Conservation (phyloP, 2,888 invertebrate species). For the Melikaiella ostensackeni region DNA sequence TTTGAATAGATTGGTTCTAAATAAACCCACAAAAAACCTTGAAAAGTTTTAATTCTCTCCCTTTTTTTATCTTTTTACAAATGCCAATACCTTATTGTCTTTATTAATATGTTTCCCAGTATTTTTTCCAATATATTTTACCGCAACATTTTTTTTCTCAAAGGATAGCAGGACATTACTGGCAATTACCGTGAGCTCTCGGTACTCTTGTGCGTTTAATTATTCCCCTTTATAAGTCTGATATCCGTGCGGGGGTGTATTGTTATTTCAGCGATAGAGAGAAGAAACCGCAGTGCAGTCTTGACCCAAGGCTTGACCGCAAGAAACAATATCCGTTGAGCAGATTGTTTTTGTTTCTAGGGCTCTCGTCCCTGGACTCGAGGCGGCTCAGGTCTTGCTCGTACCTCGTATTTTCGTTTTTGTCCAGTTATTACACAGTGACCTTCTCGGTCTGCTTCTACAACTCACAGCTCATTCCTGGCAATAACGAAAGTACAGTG, state of each 20-base stretch:
- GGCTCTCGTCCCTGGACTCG: slow-evolving; percentile 28
- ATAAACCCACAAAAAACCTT: too few species aligned
- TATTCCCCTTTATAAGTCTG: slow-evolving; percentile 17
- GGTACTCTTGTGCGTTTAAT: slow-evolving; percentile 21
- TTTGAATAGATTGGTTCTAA: too few species aligned
- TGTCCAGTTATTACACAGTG: slow-evolving; percentile 38
- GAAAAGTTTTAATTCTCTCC: too few species aligned
- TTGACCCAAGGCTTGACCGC: slow-evolving; percentile 39
- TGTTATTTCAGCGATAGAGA: slow-evolving; percentile 19
- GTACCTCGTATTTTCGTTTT: slow-evolving; percentile 37
- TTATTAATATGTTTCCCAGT: too few species aligned
- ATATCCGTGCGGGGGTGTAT: slow-evolving; percentile 37
- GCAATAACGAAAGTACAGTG: slow-evolving; percentile 22
- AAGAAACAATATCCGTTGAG: slow-evolving; percentile 37
- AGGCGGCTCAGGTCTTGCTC: slow-evolving; percentile 30
- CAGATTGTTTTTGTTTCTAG: slow-evolving; percentile 38
- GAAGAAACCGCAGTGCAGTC: slow-evolving; percentile 21
- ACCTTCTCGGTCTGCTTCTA: slow-evolving; percentile 15
- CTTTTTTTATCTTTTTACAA: too few species aligned
- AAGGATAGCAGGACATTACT: too few species aligned
- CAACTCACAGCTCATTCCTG: slow-evolving; percentile 6
- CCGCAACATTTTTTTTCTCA: neutral
- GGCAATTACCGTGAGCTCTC: slow-evolving; percentile 10
- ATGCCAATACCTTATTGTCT: too few species aligned
- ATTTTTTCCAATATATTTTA: neutral